Evolutionary conservation across 1,140 invertebrate species (phyloP).

Genomic region (Drosophila ohnishii): DNA sequence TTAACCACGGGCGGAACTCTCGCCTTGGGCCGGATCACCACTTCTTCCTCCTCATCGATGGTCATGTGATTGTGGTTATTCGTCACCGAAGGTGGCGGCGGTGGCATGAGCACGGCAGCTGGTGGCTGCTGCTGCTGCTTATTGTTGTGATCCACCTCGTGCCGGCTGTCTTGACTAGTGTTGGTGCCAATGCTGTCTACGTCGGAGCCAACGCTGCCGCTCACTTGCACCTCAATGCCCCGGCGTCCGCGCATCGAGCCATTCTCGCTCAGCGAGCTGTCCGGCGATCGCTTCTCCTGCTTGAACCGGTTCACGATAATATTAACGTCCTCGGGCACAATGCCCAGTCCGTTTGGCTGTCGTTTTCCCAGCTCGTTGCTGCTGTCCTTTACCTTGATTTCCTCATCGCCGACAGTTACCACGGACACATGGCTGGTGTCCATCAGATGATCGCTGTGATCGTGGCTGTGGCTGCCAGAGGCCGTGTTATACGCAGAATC

Average conservation of each 20-base stretch:
- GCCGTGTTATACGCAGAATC: constrained; percentile 77
- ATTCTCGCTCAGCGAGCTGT: constrained; percentile 84
- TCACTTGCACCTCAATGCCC: constrained; percentile 73
- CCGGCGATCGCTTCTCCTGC: constrained; percentile 75
- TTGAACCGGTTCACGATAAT: constrained; percentile 81
- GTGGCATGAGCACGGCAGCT: constrained; percentile 76
- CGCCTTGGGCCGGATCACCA: constrained; percentile 85
- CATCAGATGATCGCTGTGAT: constrained; percentile 75
- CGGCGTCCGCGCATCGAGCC: constrained; percentile 84
- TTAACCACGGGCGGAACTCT: constrained; percentile 84
- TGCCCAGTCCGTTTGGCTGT: constrained; percentile 57
- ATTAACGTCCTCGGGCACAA: constrained; percentile 75
- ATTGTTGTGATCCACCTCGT: constrained; percentile 84
- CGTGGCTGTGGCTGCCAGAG: constrained; percentile 70
- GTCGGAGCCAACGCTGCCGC: constrained; percentile 87
- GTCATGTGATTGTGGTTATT: constrained; percentile 51
- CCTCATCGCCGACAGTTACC: constrained; percentile 92
- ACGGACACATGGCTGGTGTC: constrained; percentile 95
- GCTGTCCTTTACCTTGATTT: constrained; percentile 88
- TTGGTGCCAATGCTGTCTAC: constrained; percentile 92
- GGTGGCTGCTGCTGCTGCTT: constrained; percentile 66
- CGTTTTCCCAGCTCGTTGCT: constrained; percentile 73
- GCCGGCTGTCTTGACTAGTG: constrained; percentile 90
- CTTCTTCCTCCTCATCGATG: constrained; percentile 84
- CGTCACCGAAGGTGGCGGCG: constrained; percentile 47